A percentile compares a stretch with the other conserved stretches of the same genome.
Evolutionary conservation across 2,113 vertebrate genomes (phyloP).

Genomic region (Ptilonorhynchus violaceus): DNA sequence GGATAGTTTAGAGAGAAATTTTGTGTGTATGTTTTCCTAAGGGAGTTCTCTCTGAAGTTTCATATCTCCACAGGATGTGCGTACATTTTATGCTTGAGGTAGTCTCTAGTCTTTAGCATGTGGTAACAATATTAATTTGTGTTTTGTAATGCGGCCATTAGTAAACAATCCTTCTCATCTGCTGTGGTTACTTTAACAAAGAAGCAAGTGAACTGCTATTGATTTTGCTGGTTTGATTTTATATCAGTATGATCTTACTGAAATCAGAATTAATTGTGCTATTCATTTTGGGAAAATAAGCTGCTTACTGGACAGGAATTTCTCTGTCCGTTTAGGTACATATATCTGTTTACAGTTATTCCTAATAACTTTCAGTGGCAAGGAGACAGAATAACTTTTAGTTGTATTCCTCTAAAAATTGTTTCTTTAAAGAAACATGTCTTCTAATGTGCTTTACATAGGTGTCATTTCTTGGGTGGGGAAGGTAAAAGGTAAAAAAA

Average conservation of each 20-base stretch:
- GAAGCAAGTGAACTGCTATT: slow-evolving; percentile 1
- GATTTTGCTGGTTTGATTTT: slow-evolving; percentile 40
- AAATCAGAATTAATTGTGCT: slow-evolving; percentile 38
- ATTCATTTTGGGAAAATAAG: background rate
- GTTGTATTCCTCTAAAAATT: slow-evolving; percentile 22
- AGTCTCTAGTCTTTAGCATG: slow-evolving; percentile 21
- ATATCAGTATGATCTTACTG: slow-evolving; percentile 8
- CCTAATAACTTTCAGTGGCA: slow-evolving; percentile 24
- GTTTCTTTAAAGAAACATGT: background rate
- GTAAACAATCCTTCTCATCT: slow-evolving; percentile 4
- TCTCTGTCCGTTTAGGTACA: slow-evolving; percentile 35
- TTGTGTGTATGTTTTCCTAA: slow-evolving; percentile 30
- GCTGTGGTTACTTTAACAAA: slow-evolving; percentile 25
- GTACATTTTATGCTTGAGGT: slow-evolving; percentile 44
- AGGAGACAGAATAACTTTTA: background rate
- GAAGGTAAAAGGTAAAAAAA: background rate
- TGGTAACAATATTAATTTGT: slow-evolving; percentile 57
- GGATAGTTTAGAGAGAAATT: slow-evolving; percentile 48
- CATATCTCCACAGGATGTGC: background rate
- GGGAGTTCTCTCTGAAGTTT: background rate
- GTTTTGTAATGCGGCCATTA: slow-evolving; percentile 39
- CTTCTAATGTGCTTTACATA: background rate
- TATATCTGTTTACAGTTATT: slow-evolving; percentile 60
- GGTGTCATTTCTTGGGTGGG: background rate
- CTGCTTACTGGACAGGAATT: background rate